These are phyloP conservation scores for Caenorhabditis sp. DNA, from an alignment of 2,888 invertebrate genomes.

Conservation along the genomic window DNA sequence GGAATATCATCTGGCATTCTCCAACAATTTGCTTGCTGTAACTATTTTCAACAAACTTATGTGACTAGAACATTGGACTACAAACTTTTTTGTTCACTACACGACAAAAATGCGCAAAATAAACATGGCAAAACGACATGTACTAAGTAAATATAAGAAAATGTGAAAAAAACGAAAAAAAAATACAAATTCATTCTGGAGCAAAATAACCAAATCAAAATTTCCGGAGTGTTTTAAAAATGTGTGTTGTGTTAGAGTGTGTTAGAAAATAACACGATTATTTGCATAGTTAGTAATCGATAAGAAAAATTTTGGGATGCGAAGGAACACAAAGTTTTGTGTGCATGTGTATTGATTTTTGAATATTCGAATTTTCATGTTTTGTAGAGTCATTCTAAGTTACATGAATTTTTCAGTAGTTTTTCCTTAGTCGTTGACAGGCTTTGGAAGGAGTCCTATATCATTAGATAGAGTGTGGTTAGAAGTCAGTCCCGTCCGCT, in stretches of 20 bases:
- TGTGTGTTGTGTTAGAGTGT: too few species aligned
- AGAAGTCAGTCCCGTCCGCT: too few species aligned
- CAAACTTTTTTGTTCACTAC: background rate
- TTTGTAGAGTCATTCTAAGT: background rate
- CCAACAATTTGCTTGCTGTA: background rate
- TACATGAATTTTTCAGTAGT: too few species aligned
- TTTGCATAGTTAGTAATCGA: constrained; percentile 1
- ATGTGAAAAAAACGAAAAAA: too few species aligned
- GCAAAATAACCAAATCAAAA: background rate
- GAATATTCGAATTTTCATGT: too few species aligned
- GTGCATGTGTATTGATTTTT: background rate
- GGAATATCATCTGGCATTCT: constrained; percentile 56
- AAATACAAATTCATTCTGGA: background rate
- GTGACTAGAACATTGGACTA: background rate
- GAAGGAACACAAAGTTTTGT: background rate
- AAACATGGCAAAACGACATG: background rate
- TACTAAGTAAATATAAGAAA: background rate
- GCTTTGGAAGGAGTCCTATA: too few species aligned
- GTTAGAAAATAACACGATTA: background rate
- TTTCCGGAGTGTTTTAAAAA: too few species aligned
- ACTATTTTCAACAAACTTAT: too few species aligned
- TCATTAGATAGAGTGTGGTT: too few species aligned
- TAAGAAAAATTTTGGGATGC: background rate
- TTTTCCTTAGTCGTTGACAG: too few species aligned
- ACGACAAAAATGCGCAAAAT: background rate